Evolutionary conservation across 2,888 invertebrate genomes (phyloP).

Genomic region (Sturmia bella): DNA sequence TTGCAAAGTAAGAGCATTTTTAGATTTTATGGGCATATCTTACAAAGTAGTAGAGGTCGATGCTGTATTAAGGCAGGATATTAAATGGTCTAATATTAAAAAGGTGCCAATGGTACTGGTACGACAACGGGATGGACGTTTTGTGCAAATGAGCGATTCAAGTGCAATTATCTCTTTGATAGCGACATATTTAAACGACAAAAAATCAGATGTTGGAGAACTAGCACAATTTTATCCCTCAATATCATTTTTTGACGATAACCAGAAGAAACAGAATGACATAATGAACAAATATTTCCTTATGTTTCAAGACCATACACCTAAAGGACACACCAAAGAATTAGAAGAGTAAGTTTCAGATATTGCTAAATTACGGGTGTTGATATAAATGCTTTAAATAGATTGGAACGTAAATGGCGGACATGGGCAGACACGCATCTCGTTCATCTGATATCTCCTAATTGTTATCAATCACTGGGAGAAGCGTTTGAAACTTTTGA

Average conservation of each 20-base stretch:
- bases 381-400: slow-evolving; percentile 77
- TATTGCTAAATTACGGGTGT: not conserved
- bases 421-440: slow-evolving; percentile 96
- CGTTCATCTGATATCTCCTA: slow-evolving; percentile 97
- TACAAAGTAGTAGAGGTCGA: slow-evolving; percentile 99
- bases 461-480: slow-evolving; percentile 92
- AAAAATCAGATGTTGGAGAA: slow-evolving; percentile 84
- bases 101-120: slow-evolving; percentile 96
- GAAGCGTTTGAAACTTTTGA: slow-evolving; percentile 96
- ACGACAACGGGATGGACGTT: slow-evolving; percentile 86
- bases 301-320: slow-evolving; percentile 87
- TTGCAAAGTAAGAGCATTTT: slow-evolving; percentile 92
- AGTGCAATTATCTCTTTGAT: slow-evolving; percentile 95
- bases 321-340: slow-evolving; percentile 83
- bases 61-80: slow-evolving; percentile 94
- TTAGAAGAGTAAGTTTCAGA: slow-evolving; percentile 84
- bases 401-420: slow-evolving; percentile 97
- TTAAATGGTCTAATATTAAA: slow-evolving; percentile 95
- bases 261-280: slow-evolving; percentile 87
- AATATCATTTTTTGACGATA: slow-evolving; percentile 86
- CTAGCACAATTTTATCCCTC: slow-evolving; percentile 90
- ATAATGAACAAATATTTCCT: slow-evolving; percentile 94
- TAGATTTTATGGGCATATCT: slow-evolving; percentile 95
- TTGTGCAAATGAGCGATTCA: slow-evolving; percentile 95
- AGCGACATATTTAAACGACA: slow-evolving; percentile 88